Base-by-base conservation (phyloP, 1,140 invertebrate genomes). In the Oedothorax gibbosus region DNA sequence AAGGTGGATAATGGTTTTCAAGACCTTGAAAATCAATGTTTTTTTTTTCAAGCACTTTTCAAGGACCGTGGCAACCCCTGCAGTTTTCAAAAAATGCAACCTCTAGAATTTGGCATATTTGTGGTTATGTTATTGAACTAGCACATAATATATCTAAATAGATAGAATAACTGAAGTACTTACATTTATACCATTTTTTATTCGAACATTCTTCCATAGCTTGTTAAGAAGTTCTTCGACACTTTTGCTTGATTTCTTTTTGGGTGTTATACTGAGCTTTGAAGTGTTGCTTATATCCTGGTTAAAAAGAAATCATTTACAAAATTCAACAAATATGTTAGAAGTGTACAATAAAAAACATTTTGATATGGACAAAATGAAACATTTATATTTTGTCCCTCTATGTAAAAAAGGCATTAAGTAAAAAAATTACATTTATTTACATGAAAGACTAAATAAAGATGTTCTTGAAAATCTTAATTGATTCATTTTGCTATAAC, bases 121-220 rank as follows among this genome's bases (percentile, higher is more conserved):
- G n/a, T 60, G 57, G n/a, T 14, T 11, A 5, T 8, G 0, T 0
- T 60, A 11, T 3, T n/a, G n/a, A 60, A 57, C 15, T 18, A 12
- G 51, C 12, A 64, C 14, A 64, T 7, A 51, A 49, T 35, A 49
- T 60, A 69, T 71, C 5, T 69, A n/a, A 69, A 49, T 15, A 0
- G 51, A 49, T 20, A 56, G 35, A 69, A 60, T n/a, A 57, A 73
- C 20, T 20, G 62, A 64, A 56, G 20, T 80, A 88, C 91, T 89
- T 89, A 96, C 96, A 95, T 98, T 97, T 77, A 98, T 98, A n/a
- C 97, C 97, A 91, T 98, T 98, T 90, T 98, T 98, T 2, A 94
- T 94, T 86, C 97, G 91, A 5, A 98, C 94, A 87, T 95, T 95
- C 89, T 98, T 96, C 97, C 97, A 99, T 53, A 99, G 93, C 89